A percentile compares a stretch with the other conserved stretches of the same genome.
Evolutionary conservation across 2,888 invertebrate genomes (phyloP).

Genomic region (Gonocerus acuteangulatus): DNA sequence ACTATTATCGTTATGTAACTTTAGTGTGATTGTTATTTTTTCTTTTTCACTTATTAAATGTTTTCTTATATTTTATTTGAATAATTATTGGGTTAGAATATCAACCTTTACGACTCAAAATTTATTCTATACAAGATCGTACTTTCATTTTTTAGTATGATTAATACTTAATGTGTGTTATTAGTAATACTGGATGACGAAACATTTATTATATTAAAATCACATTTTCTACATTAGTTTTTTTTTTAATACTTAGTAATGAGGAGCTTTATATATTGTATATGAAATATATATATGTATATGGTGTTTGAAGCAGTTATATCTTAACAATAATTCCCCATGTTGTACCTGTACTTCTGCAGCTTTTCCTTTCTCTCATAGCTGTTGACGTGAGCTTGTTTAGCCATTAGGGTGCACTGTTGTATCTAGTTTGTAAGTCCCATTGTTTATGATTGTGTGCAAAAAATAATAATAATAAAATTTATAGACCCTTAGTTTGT

Average conservation of each 20-base stretch:
- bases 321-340: conserved; percentile 27
- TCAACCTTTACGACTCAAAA: conserved; percentile 31
- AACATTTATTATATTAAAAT: conserved; percentile 7
- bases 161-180: conserved; percentile 26
- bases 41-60: conserved; percentile 4
- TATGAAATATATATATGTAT: conserved; percentile 18
- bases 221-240: conserved; percentile 18
- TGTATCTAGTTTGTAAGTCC: conserved; percentile 26
- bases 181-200: conserved; percentile 15
- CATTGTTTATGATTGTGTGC: conserved; percentile 27
- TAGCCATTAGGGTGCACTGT: conserved; percentile 27
- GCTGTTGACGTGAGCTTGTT: conserved; percentile 28
- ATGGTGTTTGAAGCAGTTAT: conserved; percentile 24
- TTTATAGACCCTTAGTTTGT: conserved; percentile 25
- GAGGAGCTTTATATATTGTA: conserved; percentile 26
- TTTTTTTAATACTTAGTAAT: conserved; percentile 18
- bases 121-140: conserved; percentile 20
- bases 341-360: conserved; percentile 26
- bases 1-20: conserved; percentile 20
- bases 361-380: conserved; percentile 28
- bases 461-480: conserved; percentile 23
- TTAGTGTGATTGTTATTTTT: conserved; percentile 23
- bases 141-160: conserved; percentile 19
- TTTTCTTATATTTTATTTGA: conserved; percentile 3
- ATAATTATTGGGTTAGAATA: conserved; percentile 34